Percentiles rank a stretch among this genome's conserved stretches.
These are phyloP conservation scores for Drosophila subpulchrella DNA, from an alignment of 1,140 invertebrate species.

Conservation along the genomic window DNA sequence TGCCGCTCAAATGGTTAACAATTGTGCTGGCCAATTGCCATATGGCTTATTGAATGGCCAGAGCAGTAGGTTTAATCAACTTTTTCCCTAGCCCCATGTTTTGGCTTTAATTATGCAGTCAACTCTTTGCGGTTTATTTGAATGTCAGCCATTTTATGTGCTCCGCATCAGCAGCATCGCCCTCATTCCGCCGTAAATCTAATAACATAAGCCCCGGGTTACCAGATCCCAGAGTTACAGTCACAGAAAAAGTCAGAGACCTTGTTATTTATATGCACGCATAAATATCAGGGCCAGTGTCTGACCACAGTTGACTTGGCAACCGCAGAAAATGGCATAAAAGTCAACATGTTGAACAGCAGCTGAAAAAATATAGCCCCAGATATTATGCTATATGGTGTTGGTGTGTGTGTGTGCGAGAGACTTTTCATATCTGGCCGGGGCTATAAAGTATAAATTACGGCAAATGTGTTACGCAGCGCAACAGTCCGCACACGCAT, in stretches of 20 bases:
- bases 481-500: slow-evolving; percentile 39
- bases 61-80: slow-evolving; percentile 56
- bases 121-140: slow-evolving; percentile 76
- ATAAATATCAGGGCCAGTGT: slow-evolving; percentile 71
- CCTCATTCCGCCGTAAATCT: slow-evolving; percentile 61
- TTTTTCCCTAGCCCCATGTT: slow-evolving; percentile 23
- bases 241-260: slow-evolving; percentile 27
- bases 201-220: slow-evolving; percentile 68
- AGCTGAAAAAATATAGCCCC: slow-evolving; percentile 73
- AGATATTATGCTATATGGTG: slow-evolving; percentile 54
- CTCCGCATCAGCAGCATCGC: slow-evolving; percentile 19
- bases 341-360: slow-evolving; percentile 77
- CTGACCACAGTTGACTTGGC: slow-evolving; percentile 77
- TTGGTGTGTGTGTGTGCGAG: slow-evolving; percentile 20
- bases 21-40: slow-evolving; percentile 69
- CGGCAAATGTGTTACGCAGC: slow-evolving; percentile 69
- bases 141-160: slow-evolving; percentile 72
- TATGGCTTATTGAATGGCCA: slow-evolving; percentile 15
- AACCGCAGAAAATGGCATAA: slow-evolving; percentile 79
- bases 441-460: slow-evolving; percentile 83
- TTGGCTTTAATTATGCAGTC: slow-evolving; percentile 69
- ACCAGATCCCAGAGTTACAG: neutral
- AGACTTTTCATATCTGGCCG: slow-evolving; percentile 78
- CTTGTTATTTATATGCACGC: slow-evolving; percentile 75
- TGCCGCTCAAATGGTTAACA: slow-evolving; percentile 59